Base-by-base conservation (phyloP, 92 coral and sea anemone species). In the Porites rus region DNA sequence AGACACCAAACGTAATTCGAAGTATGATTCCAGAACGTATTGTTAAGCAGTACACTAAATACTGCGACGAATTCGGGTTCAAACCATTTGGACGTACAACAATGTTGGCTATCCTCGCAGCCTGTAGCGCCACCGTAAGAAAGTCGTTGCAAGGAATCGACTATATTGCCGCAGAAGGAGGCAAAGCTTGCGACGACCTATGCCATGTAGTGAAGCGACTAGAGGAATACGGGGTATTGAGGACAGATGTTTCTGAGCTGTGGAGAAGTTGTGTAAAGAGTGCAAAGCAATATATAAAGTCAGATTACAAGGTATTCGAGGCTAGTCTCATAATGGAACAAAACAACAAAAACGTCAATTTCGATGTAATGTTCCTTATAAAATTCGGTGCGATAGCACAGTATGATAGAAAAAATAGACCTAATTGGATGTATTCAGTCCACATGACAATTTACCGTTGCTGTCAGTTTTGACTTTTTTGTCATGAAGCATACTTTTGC, bases 1-100 rank as follows among this genome's bases (percentile, higher is more conserved):
- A 87, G 67, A 87, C 86, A n/a, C 86, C 86, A 24, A 79, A 72
- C 21, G 86, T 87, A 38, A 75, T 87, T 11, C 90, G 85, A 52
- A 51, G 75, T 63, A 86, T 86, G 78, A 86, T n/a, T n/a, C n/a
- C n/a, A n/a, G n/a, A n/a, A n/a, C 69, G 80, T 16, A 83, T 83
- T 59, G 80, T 83, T 10, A 72, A n/a, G n/a, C 72, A 83, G 52
- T 83, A 59, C 31, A 75, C 18, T 9, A 14, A 31, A 38, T 83
- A 83, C 61, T 83, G 87, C 69, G 72, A 83, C 4, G 87, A 83
- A 83, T 54, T 16, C 14, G 87, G 81, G 12, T 83, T 83, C 81
- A 19, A 71, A 62, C 80, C 79, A 1, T 73, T 73, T 17, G 86
- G 86, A 56, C 77, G 79, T 31, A 82, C 78, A 53, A 82, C 70